phyloP scores from a whole-genome alignment of 2,888 invertebrate genomes.

The Deilephila porcellus region DNA sequence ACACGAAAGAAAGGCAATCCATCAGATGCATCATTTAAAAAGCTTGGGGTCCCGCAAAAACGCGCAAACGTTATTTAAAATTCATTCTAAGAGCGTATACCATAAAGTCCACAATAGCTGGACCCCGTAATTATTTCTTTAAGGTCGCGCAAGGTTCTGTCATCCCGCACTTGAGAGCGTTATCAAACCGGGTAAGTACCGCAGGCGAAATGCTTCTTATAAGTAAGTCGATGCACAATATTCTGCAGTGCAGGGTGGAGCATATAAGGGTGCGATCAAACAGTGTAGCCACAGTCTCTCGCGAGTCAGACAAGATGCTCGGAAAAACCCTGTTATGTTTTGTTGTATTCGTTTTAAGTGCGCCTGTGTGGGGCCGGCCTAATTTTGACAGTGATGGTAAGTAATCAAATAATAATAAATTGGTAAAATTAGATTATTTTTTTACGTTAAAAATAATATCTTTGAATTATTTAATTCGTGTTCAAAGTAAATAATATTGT shows the following conservation, averaged over 20 bases:
- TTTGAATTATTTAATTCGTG: too few species aligned
- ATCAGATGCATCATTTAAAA: neutral
- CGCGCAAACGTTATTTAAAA: neutral
- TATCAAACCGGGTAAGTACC: slow-evolving; percentile 33
- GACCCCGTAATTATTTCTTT: neutral
- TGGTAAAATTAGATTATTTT: too few species aligned
- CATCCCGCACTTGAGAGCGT: slow-evolving; percentile 18
- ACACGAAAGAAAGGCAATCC: neutral
- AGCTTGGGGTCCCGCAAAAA: neutral
- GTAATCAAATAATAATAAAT: neutral
- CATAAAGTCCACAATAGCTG: neutral
- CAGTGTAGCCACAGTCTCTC: slow-evolving; percentile 7
- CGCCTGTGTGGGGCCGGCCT: slow-evolving; percentile 15
- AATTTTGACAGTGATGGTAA: slow-evolving; percentile 6
- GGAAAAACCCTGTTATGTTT: slow-evolving; percentile 18
- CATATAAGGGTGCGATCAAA: slow-evolving; percentile 12
- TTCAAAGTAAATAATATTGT: too few species aligned
- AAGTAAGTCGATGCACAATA: slow-evolving; percentile 20
- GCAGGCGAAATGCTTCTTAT: slow-evolving; percentile 28
- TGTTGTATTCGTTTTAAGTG: slow-evolving; percentile 8
- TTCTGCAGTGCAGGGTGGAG: slow-evolving; percentile 24
- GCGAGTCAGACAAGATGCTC: neutral
- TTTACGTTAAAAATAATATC: too few species aligned
- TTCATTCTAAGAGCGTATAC: neutral
- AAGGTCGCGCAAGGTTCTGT: neutral